Conservation (phyloP, 2,113 vertebrate species). For the Rhabdomys dilectus region DNA sequence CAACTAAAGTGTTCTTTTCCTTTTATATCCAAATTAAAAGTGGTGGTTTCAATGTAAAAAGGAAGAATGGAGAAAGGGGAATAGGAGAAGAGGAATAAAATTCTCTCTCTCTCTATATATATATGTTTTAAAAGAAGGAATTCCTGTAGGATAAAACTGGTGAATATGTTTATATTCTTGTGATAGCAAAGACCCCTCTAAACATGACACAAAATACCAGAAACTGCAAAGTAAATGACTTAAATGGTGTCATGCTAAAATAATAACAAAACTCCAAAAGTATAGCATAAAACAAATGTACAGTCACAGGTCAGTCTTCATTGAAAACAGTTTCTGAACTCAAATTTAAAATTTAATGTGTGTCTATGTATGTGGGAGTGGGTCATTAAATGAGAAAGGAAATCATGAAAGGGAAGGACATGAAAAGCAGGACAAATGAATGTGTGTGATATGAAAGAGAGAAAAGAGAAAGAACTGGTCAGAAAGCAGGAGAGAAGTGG, state of each 20-base stretch:
- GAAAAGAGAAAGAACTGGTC: neutral
- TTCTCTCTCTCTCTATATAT: neutral
- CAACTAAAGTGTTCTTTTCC: neutral
- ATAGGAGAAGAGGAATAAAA: neutral
- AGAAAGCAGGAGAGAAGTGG: neutral
- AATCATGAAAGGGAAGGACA: neutral
- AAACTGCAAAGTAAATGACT: conserved; percentile 16
- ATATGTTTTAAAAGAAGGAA: neutral
- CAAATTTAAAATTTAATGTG: neutral
- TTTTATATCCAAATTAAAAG: conserved; percentile 12
- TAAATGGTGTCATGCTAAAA: neutral
- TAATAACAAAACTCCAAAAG: conserved; percentile 38
- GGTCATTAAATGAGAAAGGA: neutral
- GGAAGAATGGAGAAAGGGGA: neutral
- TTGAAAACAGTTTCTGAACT: neutral
- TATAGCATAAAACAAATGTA: neutral
- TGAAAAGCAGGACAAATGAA: neutral
- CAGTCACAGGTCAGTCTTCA: neutral
- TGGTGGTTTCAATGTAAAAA: neutral
- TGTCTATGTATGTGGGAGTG: neutral
- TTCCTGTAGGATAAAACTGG: neutral
- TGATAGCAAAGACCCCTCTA: neutral
- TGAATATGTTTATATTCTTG: conserved; percentile 42
- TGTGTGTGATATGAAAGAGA: neutral
- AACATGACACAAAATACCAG: neutral